A percentile compares a stretch with the other conserved stretches of the same genome.
These are phyloP conservation scores for Protobothrops mucrosquamatus DNA, from an alignment of 2,113 vertebrate genomes.

Conservation along the genomic window DNA sequence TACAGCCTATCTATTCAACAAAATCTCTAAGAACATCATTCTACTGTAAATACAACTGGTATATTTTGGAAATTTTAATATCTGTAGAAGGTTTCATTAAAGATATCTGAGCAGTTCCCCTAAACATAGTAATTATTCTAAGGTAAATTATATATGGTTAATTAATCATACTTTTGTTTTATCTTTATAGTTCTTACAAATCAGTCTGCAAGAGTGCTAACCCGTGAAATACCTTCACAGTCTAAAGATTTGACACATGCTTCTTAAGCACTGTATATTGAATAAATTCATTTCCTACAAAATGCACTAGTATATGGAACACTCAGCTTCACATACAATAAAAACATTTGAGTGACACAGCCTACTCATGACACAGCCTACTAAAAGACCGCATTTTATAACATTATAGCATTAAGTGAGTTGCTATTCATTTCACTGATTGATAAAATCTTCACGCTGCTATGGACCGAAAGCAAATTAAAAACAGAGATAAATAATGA, in stretches of 20 bases:
- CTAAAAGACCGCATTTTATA: neutral
- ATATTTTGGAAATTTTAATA: neutral
- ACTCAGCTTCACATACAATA: neutral
- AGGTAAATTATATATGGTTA: neutral
- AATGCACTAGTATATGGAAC: neutral
- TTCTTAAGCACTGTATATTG: neutral
- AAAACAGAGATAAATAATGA: conserved; percentile 18
- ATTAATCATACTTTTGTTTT: neutral
- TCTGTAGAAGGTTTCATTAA: neutral
- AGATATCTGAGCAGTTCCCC: neutral
- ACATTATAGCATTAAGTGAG: neutral
- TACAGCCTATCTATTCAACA: neutral
- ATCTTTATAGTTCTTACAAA: neutral
- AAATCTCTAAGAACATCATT: neutral
- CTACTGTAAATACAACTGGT: neutral
- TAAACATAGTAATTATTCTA: neutral
- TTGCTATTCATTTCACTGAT: neutral
- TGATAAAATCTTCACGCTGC: neutral
- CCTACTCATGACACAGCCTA: neutral
- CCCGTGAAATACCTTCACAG: neutral
- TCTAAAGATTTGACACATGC: neutral
- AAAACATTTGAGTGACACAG: neutral
- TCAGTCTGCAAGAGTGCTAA: neutral
- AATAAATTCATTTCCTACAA: neutral
- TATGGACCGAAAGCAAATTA: conserved; percentile 3